phyloP scores from a whole-genome alignment of 2,888 invertebrate genomes.

The Lasioglossum villosulum region DNA sequence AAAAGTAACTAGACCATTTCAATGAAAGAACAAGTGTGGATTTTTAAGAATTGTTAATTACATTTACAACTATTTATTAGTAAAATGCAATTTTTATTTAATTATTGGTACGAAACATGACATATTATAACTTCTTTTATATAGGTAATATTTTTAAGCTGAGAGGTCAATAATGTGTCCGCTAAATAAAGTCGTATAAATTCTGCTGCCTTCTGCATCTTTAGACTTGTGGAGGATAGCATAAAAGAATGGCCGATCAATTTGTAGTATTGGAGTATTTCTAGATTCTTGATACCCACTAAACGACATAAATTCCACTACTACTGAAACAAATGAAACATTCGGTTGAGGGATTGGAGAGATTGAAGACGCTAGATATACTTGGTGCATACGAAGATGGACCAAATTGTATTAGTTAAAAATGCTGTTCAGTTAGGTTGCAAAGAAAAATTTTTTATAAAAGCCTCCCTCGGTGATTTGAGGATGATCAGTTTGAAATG shows the following conservation, averaged over 20 bases:
- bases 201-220: neutral
- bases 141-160: neutral
- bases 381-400: neutral
- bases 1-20: too few species aligned
- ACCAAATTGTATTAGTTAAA: neutral
- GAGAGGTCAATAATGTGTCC: slow-evolving; percentile 8
- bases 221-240: neutral
- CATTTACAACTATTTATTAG: neutral
- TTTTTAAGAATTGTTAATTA: neutral
- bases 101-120: too few species aligned
- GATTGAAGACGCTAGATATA: neutral
- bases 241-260: slow-evolving; percentile 13
- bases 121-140: neutral
- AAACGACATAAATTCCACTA: fast-evolving
- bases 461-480: neutral
- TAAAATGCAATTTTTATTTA: neutral
- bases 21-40: too few species aligned
- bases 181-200: slow-evolving; percentile 3
- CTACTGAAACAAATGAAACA: slow-evolving; percentile 4
- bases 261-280: neutral
- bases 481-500: neutral
- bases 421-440: neutral
- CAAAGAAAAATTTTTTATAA: neutral
- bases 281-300: neutral
- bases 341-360: too few species aligned